phyloP scores from a whole-genome alignment of 2,113 vertebrate genomes.

The Heterotilapia buettikoferi region DNA sequence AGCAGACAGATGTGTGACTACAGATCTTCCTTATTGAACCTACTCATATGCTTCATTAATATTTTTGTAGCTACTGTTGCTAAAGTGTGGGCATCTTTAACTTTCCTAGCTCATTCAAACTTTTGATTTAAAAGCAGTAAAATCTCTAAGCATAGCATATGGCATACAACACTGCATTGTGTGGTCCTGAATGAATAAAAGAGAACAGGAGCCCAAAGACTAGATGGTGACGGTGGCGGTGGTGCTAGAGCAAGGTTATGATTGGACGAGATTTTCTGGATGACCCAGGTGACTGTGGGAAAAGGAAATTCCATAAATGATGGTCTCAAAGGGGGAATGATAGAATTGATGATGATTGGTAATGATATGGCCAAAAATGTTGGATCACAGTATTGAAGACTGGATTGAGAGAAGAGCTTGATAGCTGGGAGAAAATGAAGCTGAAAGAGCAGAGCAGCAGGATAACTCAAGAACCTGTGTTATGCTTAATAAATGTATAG shows the following conservation, averaged over 20 bases:
- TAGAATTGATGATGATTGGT: neutral
- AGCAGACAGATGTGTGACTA: neutral
- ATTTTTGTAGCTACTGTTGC: neutral
- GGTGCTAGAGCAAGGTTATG: neutral
- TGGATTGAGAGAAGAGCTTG: neutral
- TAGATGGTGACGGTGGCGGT: fast-evolving
- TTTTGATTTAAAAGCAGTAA: neutral
- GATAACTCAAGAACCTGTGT: neutral
- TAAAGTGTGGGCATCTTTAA: neutral
- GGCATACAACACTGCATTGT: neutral
- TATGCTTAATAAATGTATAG: neutral
- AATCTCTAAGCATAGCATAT: neutral
- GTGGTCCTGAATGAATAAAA: neutral
- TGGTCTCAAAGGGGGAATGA: neutral
- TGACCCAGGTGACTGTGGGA: neutral
- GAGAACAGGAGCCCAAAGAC: neutral
- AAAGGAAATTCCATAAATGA: neutral
- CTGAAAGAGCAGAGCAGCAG: neutral
- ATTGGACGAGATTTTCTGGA: neutral
- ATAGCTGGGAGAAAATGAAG: neutral
- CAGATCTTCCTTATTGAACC: neutral
- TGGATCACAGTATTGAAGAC: neutral
- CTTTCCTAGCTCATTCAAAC: neutral
- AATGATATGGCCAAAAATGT: neutral
- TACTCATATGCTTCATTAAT: neutral